A percentile compares a stretch with the other conserved stretches of the same genome.
These are phyloP conservation scores for Isaurus tuberculatus DNA, from an alignment of 92 coral and sea anemone genomes.

Conservation along the genomic window DNA sequence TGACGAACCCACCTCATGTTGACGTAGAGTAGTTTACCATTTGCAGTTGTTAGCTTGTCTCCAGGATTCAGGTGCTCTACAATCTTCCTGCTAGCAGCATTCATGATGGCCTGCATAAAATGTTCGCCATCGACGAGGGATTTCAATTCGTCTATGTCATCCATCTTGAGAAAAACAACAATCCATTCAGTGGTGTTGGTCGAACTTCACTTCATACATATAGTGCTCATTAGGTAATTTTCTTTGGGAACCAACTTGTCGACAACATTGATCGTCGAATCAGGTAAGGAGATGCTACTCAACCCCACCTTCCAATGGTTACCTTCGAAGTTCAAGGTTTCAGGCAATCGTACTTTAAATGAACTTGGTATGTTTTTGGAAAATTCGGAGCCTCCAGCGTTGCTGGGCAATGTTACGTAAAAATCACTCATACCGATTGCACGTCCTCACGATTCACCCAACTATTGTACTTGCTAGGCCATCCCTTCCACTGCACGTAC, in stretches of 20 bases:
- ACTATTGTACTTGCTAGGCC: no score
- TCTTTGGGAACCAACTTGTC: no score
- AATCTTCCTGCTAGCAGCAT: not conserved
- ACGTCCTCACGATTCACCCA: no score
- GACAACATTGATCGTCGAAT: not conserved
- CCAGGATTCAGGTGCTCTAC: not conserved
- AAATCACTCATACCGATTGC: no score
- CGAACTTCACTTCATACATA: no score
- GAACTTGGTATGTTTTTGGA: not conserved
- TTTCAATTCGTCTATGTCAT: slow-evolving; percentile 12
- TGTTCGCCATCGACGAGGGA: no score
- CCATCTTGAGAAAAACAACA: slow-evolving; percentile 6
- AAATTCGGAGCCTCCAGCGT: not conserved
- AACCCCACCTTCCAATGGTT: slow-evolving; percentile 33
- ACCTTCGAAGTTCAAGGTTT: not conserved
- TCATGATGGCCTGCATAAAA: no score
- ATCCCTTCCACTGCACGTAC: no score
- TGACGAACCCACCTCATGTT: slow-evolving; percentile 1
- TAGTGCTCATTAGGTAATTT: not conserved
- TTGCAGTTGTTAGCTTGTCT: not conserved
- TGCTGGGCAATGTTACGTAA: slow-evolving; percentile 45
- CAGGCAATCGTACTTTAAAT: slow-evolving; percentile 16
- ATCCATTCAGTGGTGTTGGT: no score
- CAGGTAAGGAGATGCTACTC: slow-evolving; percentile 17
- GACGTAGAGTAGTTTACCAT: not conserved